Percentiles rank a stretch among this genome's conserved stretches.
phyloP scores from a whole-genome alignment of 2,113 vertebrate genomes.

The Syngnathus floridae region DNA sequence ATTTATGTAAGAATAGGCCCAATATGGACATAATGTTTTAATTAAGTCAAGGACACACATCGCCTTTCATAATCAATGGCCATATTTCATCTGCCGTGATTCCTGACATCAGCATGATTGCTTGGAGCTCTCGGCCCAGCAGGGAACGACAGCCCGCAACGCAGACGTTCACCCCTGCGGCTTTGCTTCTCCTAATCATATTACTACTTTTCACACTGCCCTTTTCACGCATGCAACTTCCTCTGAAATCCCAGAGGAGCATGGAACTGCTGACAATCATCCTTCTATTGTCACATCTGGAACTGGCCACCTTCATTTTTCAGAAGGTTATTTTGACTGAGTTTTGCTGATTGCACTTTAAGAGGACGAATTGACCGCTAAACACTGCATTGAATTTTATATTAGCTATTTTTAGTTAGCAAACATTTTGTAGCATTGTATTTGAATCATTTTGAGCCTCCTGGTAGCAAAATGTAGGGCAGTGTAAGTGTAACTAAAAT shows the following conservation, averaged over 20 bases:
- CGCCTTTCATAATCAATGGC: conserved; percentile 7
- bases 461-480: no score
- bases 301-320: background rate
- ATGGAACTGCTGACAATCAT: background rate
- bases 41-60: conserved; percentile 8
- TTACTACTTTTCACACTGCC: conserved; percentile 4
- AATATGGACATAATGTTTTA: conserved; percentile 1
- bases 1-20: background rate
- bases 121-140: background rate
- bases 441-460: no score
- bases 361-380: background rate
- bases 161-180: background rate
- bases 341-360: background rate
- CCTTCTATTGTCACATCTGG: conserved; percentile 1
- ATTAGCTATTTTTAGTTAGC: background rate
- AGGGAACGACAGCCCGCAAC: conserved; percentile 2
- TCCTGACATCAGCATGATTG: conserved; percentile 10
- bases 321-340: background rate
- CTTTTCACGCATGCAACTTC: conserved; percentile 5
- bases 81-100: conserved; percentile 9
- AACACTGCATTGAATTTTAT: background rate
- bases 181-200: conserved; percentile 1
- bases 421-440: background rate
- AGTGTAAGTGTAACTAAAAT: no score
- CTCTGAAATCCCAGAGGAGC: background rate